Base-by-base conservation (phyloP, 2,797 vertebrate species). In the Delichon dasypus region DNA sequence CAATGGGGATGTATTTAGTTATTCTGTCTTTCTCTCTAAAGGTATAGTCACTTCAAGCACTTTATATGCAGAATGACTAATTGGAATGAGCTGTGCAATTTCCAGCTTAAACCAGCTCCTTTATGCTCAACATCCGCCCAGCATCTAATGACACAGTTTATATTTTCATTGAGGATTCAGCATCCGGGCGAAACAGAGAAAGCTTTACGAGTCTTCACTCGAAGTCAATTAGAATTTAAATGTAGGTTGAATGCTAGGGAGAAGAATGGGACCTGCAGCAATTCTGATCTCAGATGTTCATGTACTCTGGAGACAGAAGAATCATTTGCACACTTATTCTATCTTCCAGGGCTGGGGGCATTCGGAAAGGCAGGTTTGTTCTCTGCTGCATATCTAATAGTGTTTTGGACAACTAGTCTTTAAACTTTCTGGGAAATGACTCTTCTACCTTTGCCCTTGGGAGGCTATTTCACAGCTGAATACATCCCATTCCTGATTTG, bases 151-250 rank as follows among this genome's bases (percentile, higher is more conserved):
- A 78, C 84, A 95, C 73, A 93, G 83, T 90, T 96, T 92, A 73
- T 91, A 88, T 93, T 94, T 92, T 95, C 89, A 90, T 85, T 88
- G 91, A 96, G 67, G 70, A 93, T 90, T 90, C 85, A 84, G 89
- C 76, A 93, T 82, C 79, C 1, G 2, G 88, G 83, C 13, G 0
- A 93, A 95, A 95, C 88, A 92, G 38, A 81, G 85, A 75, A 92
- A 93, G 58, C 85, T 92, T 94, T 91, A 87, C 0, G 5, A 89
- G 67, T 85, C 67, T 88, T 89, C 79, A 64, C n/a, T 94, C 61
- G 84, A 92, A 96, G 88, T 94, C 85, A 96, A 95, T 91, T 96
- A 93, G 91, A 96, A 93, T 94, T 94, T 88, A 96, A 96, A 93
- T 90, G 79, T 92, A 95, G 94, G 94, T 95, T 40, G 32, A 90